Percentiles rank a stretch among this genome's conserved stretches.
Conservation (phyloP, 2,797 vertebrate genomes). For the Amphiprion clarkii region DNA sequence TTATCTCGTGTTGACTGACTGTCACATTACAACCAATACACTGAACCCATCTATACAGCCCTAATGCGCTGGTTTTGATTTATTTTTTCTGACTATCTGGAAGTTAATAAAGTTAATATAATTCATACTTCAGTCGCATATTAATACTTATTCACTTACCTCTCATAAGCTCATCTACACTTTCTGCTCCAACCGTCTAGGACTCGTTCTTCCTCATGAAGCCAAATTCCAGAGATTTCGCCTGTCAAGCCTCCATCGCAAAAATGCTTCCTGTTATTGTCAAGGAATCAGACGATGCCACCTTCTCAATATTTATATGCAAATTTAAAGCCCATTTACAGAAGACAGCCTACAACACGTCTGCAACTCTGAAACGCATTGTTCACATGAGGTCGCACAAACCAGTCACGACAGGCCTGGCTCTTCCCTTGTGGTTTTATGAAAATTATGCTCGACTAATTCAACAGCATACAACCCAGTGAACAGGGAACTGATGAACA, state of each 20-base stretch:
- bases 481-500: conserved; percentile 18
- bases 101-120: background rate
- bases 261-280: conserved; percentile 21
- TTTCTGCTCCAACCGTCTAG: background rate
- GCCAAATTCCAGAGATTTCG: background rate
- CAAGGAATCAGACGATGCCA: conserved; percentile 15
- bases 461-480: background rate
- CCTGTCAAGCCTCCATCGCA: conserved; percentile 3
- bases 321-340: background rate
- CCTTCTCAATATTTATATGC: background rate
- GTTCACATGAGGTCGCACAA: conserved; percentile 8
- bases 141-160: conserved; percentile 14
- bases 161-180: background rate
- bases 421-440: conserved; percentile 8
- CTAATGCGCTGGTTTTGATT: background rate
- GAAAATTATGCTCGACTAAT: background rate
- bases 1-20: no score
- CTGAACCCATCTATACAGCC: background rate
- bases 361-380: conserved; percentile 3
- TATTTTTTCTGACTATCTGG: background rate
- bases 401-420: background rate
- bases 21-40: background rate
- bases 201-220: conserved; percentile 13
- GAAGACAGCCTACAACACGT: background rate
- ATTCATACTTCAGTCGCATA: background rate